These are phyloP conservation scores for Sphaerodactylus townsendi DNA, from an alignment of 2,113 vertebrate species.

Conservation along the genomic window DNA sequence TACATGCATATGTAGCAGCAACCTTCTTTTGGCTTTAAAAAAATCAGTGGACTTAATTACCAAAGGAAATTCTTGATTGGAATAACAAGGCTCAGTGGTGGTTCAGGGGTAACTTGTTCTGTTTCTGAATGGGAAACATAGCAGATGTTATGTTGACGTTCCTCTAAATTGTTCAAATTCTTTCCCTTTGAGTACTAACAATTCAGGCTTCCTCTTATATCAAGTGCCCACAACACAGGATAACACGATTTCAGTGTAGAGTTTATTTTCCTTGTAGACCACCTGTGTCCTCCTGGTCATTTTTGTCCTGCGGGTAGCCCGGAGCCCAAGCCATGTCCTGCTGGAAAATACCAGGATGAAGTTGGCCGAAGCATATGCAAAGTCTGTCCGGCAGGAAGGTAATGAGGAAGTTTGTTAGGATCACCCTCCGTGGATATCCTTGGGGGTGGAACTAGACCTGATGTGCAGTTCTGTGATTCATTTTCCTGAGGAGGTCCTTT, in stretches of 20 bases:
- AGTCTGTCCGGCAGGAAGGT: constrained; percentile 72
- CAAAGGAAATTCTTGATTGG: not conserved
- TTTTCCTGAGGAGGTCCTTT: too few relatives aligned
- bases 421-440: not conserved
- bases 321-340: constrained; percentile 74
- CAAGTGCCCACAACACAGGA: not conserved
- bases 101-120: not conserved
- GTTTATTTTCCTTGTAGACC: constrained; percentile 44
- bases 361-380: constrained; percentile 75
- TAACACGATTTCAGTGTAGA: not conserved
- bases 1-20: too few relatives aligned
- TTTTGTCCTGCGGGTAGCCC: constrained; percentile 84
- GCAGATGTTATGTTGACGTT: not conserved
- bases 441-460: too few relatives aligned
- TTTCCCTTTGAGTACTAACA: not conserved
- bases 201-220: not conserved
- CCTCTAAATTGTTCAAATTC: not conserved
- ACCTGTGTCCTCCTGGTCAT: constrained; percentile 80
- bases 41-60: too few relatives aligned
- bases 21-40: too few relatives aligned
- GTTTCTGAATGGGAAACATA: not conserved
- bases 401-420: not conserved
- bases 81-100: not conserved
- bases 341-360: constrained; percentile 84
- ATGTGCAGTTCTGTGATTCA: too few relatives aligned